These are phyloP conservation scores for Ciconia maguari DNA, from an alignment of 2,113 vertebrate species.

Conservation along the genomic window DNA sequence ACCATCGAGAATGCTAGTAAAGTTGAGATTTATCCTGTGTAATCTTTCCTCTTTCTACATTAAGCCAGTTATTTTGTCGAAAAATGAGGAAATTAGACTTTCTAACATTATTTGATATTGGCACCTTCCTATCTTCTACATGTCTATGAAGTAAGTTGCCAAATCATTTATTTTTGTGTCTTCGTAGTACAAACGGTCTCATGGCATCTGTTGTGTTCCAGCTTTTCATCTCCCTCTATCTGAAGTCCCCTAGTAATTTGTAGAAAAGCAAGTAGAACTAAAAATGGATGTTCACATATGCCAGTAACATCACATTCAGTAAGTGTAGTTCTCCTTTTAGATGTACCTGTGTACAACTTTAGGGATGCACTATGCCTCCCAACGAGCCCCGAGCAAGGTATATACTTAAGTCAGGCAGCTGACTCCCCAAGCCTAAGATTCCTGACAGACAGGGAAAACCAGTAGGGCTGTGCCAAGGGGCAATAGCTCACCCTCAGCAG, in stretches of 20 bases:
- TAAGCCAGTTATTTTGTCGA: not conserved
- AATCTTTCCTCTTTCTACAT: not conserved
- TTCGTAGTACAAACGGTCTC: not conserved
- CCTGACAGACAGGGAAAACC: not conserved
- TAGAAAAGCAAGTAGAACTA: not conserved
- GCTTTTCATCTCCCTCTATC: not conserved
- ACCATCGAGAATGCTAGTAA: not conserved
- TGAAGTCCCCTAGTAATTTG: not conserved
- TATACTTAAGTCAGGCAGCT: not conserved
- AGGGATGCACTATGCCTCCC: not conserved
- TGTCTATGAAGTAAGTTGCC: not conserved
- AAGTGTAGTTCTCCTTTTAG: not conserved
- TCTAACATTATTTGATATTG: not conserved
- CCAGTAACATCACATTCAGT: not conserved
- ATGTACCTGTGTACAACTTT: not conserved
- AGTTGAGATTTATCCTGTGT: not conserved
- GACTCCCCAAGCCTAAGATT: not conserved
- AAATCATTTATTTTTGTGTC: not conserved
- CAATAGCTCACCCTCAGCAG: not conserved
- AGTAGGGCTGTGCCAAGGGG: not conserved
- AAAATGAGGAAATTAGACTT: not conserved
- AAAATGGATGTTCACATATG: not conserved
- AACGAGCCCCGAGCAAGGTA: not conserved
- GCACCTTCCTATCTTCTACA: not conserved
- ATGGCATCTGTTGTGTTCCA: not conserved